Conservation (phyloP, 1,140 invertebrate species). For the Platyscapa corneri region DNA sequence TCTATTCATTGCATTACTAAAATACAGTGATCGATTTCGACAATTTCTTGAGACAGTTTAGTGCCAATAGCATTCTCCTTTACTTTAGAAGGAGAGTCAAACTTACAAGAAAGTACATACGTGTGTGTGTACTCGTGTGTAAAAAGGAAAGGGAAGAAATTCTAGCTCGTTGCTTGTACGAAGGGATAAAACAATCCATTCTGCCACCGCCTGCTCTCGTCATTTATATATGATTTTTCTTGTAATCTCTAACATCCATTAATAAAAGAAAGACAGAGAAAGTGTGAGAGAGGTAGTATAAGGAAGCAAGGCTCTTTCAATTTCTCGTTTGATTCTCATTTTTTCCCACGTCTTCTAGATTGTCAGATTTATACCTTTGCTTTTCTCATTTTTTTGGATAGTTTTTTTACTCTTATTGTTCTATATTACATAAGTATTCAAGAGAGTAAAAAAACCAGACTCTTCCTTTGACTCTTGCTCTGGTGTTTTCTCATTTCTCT, state of each 20-base stretch:
- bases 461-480: not conserved
- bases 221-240: slow-evolving; percentile 72
- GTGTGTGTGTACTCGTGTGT: too few species aligned
- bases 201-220: slow-evolving; percentile 53
- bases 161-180: not conserved
- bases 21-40: too few species aligned
- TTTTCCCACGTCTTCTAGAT: slow-evolving; percentile 29
- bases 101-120: too few species aligned
- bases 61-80: too few species aligned
- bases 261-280: slow-evolving; percentile 42
- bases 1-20: too few species aligned
- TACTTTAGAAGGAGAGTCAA: too few species aligned
- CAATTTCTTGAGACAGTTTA: too few species aligned
- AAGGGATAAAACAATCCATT: slow-evolving; percentile 67
- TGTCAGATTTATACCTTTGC: not conserved
- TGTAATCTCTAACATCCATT: slow-evolving; percentile 71
- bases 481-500: not conserved
- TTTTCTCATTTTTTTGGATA: slow-evolving; percentile 12
- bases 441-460: not conserved
- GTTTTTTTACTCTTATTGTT: not conserved
- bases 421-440: not conserved
- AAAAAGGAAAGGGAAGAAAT: not conserved
- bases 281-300: not conserved
- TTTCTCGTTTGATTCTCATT: slow-evolving; percentile 65
- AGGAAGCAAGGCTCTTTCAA: slow-evolving; percentile 62